Conservation (phyloP, 2,797 vertebrate species). For the Syngnathus rostellatus region DNA sequence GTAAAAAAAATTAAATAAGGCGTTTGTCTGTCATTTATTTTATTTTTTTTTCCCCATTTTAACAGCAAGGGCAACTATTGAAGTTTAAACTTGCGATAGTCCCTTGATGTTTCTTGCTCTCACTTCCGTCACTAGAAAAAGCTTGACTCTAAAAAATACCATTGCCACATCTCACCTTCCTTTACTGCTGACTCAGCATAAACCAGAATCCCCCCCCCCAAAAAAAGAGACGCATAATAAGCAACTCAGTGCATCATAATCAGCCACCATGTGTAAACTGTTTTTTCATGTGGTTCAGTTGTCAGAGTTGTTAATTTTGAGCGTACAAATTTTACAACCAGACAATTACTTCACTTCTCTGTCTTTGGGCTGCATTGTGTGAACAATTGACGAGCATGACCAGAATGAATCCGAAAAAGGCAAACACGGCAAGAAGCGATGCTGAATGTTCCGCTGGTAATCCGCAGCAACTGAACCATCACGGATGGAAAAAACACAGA, state of each 20-base stretch:
- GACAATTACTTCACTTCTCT: conserved; percentile 80
- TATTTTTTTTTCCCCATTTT: conserved; percentile 11
- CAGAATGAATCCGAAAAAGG: conserved; percentile 57
- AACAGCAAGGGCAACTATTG: conserved; percentile 44
- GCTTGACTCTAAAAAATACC: conserved; percentile 45
- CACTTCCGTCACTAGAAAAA: conserved; percentile 1
- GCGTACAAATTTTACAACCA: conserved; percentile 11
- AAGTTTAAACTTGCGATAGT: conserved; percentile 30
- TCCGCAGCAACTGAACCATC: conserved; percentile 80
- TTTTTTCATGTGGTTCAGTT: conserved; percentile 86
- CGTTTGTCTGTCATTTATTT: conserved; percentile 16
- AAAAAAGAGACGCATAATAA: background rate
- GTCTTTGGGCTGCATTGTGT: conserved; percentile 76
- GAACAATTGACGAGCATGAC: conserved; percentile 62
- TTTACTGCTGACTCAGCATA: conserved; percentile 21
- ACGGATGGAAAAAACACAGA: conserved; percentile 74
- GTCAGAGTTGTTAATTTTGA: conserved; percentile 68
- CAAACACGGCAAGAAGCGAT: conserved; percentile 61
- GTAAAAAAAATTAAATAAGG: conserved; percentile 44
- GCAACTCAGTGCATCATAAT: conserved; percentile 22
- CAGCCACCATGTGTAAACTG: conserved; percentile 59
- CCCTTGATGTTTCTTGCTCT: conserved; percentile 30
- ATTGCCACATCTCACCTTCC: conserved; percentile 46
- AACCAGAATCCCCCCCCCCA: conserved; percentile 15
- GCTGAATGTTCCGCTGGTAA: conserved; percentile 66